Base-by-base conservation (phyloP, 2,797 vertebrate species). In the Coendou prehensilis region DNA sequence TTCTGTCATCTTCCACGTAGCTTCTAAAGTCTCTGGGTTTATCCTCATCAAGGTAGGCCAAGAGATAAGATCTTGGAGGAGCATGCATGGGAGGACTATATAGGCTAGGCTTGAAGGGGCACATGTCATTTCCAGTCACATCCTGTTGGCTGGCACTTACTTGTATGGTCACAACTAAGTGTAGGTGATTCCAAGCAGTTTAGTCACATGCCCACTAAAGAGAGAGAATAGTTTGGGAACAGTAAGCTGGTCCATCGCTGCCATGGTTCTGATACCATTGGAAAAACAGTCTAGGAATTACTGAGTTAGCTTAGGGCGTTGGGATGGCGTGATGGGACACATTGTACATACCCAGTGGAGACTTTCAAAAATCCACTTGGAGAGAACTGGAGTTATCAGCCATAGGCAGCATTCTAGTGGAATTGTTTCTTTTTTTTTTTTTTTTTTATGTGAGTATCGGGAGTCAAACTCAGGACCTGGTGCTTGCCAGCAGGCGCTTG, bases 351-450 rank as follows among this genome's bases (percentile, higher is more conserved):
- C 11, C 20, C 78, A 81, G 1, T 54, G 86, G 61, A 92, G n/a
- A 41, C 37, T 79, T 73, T 54, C 30, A 13, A n/a, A 41, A 90
- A 69, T 73, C 15, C 4, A 52, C 28, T n/a, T 63, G 52, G 67
- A 80, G 75, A 80, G 67, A 94, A 91, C 52, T 92, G 84, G 63
- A 54, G 23, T 69, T 81, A n/a, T 89, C 37, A 69, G n/a, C 26
- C 75, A 33, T 20, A 73, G 61, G 13, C 47, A 94, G 67, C 33
- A 47, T 79, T 86, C 37, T 63, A 75, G 28, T 52, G 20, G 22
- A 18, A 9, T 69, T 61, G 2, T 83, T 95, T 85, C 47, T 28
- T 28, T 54, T 64, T 86, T 91, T 73, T 41, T 41, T 41, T 41
- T 41, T 41, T 41, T 41, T 41, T 41, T 2, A 41, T 41, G 37